Evolutionary conservation across 1,140 invertebrate genomes (phyloP), one percentile per base, ranked within the genome.

Genomic region (Chymomyza costata): DNA sequence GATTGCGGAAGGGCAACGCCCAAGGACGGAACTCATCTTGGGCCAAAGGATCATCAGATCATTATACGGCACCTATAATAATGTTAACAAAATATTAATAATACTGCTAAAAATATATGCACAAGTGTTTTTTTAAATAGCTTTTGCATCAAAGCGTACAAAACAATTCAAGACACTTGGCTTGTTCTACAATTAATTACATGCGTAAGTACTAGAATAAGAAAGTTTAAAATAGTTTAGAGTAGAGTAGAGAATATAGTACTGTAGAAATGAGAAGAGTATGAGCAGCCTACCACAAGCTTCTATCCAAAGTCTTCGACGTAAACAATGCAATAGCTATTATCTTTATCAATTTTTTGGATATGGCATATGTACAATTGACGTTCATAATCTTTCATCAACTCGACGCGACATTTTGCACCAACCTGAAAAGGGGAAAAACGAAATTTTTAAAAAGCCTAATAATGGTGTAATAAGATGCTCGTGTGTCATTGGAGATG

Each of bases 291-390:
- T 10, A 94, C 91, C 14, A 88, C 83, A 51, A 87, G 87, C 81
- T 90, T 92, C 83, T 94, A 90, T 6, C 92, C 93, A 14, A 93
- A 81, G 76, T 93, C 91, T 71, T 93, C 92, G 34, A 95, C 89
- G 76, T 91, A 95, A 18, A 95, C 92, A 37, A 92, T 73, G 53
- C 92, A 93, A 3, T 90, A 88, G 10, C 90, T 90, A 39, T 91
- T 87, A 48, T 93, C 88, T 35, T 89, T 88, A 31, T 84, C 83
- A 87, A 95, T 92, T 66, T 93, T 91, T 84, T 95, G 93, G 35
- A 95, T 93, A 68, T 95, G 91, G 55, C 93, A 94, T 62, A 90
- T 89, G 64, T 89, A 91, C 1, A 86, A 11, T 14, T 66, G 17
- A 6, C 6, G 69, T 6, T 89, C 86, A 6, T 87, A 69, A 41